Evolutionary conservation across 2,113 vertebrate species (phyloP).

Genomic region (Pelvicachromis taeniatus): DNA sequence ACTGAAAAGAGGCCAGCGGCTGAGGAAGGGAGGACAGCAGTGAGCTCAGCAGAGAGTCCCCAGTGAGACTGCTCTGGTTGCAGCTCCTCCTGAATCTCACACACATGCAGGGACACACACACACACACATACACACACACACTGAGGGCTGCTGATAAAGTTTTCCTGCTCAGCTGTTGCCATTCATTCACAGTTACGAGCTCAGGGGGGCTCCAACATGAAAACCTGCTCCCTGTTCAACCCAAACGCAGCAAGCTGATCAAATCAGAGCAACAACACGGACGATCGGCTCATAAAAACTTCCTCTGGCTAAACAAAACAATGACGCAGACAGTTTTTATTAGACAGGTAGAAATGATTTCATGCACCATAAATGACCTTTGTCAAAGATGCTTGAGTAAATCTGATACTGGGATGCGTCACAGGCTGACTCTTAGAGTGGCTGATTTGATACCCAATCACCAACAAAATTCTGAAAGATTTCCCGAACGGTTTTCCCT

Average conservation of each 20-base stretch:
- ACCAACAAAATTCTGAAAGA: neutral
- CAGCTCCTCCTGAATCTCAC: constrained; percentile 57
- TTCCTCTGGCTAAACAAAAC: neutral
- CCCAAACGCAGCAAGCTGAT: neutral
- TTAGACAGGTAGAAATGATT: constrained; percentile 8
- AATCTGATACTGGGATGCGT: constrained; percentile 35
- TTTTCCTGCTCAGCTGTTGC: constrained; percentile 77
- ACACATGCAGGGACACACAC: neutral
- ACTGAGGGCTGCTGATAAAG: constrained; percentile 59
- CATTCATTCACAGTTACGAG: constrained; percentile 66
- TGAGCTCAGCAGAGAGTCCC: constrained; percentile 32
- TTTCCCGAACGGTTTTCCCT: neutral
- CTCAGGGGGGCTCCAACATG: constrained; percentile 6
- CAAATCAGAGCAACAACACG: neutral
- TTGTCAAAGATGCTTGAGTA: neutral
- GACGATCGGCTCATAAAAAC: neutral
- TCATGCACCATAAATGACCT: constrained; percentile 22
- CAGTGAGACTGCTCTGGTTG: constrained; percentile 60
- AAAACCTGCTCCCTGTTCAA: constrained; percentile 1
- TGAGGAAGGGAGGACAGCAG: constrained; percentile 37
- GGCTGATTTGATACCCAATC: constrained; percentile 22
- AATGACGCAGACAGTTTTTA: constrained; percentile 20
- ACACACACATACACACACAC: neutral
- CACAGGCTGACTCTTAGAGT: neutral
- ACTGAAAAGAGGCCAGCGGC: constrained; percentile 30